Percentiles rank a stretch among this genome's conserved stretches.
Evolutionary conservation across 2,888 invertebrate species (phyloP).

Genomic region (Eristalis tenax): DNA sequence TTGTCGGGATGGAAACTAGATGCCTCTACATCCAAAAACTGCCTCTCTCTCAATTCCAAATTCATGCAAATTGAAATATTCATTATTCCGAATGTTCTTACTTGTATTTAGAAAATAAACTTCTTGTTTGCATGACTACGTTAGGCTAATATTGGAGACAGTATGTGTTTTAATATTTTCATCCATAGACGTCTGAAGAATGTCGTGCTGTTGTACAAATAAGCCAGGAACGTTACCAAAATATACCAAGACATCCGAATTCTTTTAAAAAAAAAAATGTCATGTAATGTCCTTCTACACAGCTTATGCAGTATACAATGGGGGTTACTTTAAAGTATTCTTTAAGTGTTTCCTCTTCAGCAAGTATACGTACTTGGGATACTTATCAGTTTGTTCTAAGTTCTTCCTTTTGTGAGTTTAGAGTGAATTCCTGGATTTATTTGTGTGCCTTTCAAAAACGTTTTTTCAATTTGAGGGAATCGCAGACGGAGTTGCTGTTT

Average conservation of each 20-base stretch:
- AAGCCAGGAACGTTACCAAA: slow-evolving; percentile 6
- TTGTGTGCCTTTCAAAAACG: too few species aligned
- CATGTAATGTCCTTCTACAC: slow-evolving; percentile 22
- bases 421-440: too few species aligned
- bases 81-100: slow-evolving; percentile 52
- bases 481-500: too few species aligned
- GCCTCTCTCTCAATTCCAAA: slow-evolving; percentile 37
- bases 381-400: background rate
- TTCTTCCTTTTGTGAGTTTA: background rate
- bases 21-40: slow-evolving; percentile 11
- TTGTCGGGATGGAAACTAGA: too few species aligned
- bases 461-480: too few species aligned
- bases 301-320: slow-evolving; percentile 3
- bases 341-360: background rate
- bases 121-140: slow-evolving; percentile 32
- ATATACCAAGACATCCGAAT: slow-evolving; percentile 36
- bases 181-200: slow-evolving; percentile 36
- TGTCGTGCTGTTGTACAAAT: slow-evolving; percentile 9
- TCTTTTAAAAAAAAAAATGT: slow-evolving; percentile 14
- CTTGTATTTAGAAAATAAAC: slow-evolving; percentile 49
- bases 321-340: background rate
- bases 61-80: slow-evolving; percentile 68
- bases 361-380: background rate
- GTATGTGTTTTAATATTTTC: slow-evolving; percentile 43
- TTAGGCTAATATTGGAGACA: background rate